phyloP scores from a whole-genome alignment of 2,888 invertebrate species.

The Phragmatobia fuliginosa region DNA sequence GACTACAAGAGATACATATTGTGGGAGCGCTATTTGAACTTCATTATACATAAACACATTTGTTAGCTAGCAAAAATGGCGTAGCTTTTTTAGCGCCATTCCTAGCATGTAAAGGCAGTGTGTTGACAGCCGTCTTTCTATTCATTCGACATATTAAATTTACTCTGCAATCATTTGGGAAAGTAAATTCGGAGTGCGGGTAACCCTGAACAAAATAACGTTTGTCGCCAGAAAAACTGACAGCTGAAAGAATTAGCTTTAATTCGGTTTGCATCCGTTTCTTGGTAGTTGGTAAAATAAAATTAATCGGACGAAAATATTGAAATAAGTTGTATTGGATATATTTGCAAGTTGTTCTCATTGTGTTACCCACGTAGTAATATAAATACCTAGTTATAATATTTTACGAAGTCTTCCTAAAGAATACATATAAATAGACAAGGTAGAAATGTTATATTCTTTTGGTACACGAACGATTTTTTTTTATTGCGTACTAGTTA shows the following conservation, averaged over 20 bases:
- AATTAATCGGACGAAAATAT: too few relatives aligned
- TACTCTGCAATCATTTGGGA: not conserved
- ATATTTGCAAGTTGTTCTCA: too few relatives aligned
- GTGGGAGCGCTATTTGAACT: not conserved
- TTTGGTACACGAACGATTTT: not conserved
- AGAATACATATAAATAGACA: not conserved
- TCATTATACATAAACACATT: not conserved
- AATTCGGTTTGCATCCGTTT: not conserved
- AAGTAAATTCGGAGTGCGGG: not conserved
- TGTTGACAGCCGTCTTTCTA: not conserved
- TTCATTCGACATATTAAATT: conserved; percentile 1
- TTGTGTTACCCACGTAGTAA: too few relatives aligned
- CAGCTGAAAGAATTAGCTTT: not conserved
- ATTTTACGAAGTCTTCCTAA: too few relatives aligned
- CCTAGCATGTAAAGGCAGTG: not conserved
- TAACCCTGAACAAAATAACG: conserved; percentile 1
- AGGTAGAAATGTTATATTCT: not conserved
- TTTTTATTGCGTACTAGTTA: not conserved
- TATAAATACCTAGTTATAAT: too few relatives aligned
- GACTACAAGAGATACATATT: not conserved
- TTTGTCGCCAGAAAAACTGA: not conserved
- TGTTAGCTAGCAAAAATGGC: not conserved
- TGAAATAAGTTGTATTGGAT: too few relatives aligned
- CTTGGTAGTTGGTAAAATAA: too few relatives aligned
- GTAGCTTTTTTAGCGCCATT: not conserved